Base-by-base conservation (phyloP, 1,140 invertebrate genomes). In the Penaeus japonicus region DNA sequence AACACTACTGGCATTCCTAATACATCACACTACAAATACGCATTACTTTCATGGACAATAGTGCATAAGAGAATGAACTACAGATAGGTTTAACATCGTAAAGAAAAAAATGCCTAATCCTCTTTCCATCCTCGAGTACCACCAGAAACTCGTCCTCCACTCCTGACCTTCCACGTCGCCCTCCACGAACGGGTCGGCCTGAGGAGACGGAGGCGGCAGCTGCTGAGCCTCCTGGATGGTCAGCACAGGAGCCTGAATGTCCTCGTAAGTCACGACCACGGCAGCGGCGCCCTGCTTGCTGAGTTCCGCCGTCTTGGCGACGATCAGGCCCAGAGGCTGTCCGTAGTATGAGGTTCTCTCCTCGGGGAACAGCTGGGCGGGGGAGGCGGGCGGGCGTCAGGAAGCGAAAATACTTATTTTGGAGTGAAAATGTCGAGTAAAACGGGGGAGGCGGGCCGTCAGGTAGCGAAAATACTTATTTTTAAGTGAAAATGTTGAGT, bases 341-440 rank as follows among this genome's bases (percentile, higher is more conserved):
- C 93, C 93, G 79, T 95, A 95, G 91, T 94, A 95, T 0, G 92
- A 91, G 0, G 96, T 93, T 73, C 93, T 92, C 4, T 92, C 92
- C 47, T 47, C 47, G 47, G 75, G 22, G 22, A 78, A 82, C 10
- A 75, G 20, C 62, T 75, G 81, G 82, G 17, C 18, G 18, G 59
- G 4, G 53, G 17, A 39, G 47, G 20, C 15, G 20, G 10, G 24
- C n/a, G 0, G 18, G 20, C 0, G 27, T 32, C 0, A 17, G 7
- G 17, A 78, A 27, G 0, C 15, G 15, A 47, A 15, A 12, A 47
- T 47, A 15, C 47, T 47, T 12, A 7, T 12, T 10, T 12, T 7
- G 10, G 47, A 15, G n/a, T n/a, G n/a, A 15, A 47, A 47, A 47
- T 47, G 47, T 0, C 10, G n/a, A n/a, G n/a, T n/a, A n/a, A n/a